Percentiles rank a stretch among this genome's conserved stretches.
These are phyloP conservation scores for Cyanistes caeruleus DNA, from an alignment of 2,113 vertebrate species.

Conservation along the genomic window DNA sequence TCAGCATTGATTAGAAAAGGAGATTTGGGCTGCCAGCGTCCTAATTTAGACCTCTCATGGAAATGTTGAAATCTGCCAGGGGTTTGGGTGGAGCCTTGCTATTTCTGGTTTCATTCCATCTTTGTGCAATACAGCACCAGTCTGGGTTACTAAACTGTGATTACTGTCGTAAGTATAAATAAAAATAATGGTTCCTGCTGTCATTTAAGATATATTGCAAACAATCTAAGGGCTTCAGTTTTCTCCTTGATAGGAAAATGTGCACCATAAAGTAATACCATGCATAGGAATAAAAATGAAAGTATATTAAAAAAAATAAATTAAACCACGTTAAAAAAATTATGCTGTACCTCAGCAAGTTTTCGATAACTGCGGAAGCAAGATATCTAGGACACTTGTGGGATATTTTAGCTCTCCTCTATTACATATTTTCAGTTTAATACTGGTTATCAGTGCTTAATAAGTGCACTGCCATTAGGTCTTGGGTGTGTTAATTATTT, in stretches of 20 bases:
- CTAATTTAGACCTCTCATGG: not conserved
- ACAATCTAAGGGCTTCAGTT: not conserved
- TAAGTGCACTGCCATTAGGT: not conserved
- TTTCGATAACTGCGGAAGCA: fast-evolving
- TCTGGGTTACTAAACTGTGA: not conserved
- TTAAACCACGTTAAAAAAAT: not conserved
- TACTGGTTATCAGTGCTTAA: not conserved
- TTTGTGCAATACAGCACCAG: not conserved
- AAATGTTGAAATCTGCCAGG: not conserved
- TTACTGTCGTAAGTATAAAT: not conserved
- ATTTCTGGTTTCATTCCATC: not conserved
- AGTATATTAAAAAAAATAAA: not conserved
- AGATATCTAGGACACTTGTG: not conserved
- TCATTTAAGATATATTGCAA: not conserved
- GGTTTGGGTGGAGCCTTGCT: not conserved
- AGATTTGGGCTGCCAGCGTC: not conserved
- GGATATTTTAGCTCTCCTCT: not conserved
- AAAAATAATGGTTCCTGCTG: not conserved
- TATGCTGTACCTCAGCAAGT: not conserved
- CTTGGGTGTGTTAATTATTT: not conserved
- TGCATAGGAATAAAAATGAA: not conserved
- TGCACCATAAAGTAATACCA: not conserved
- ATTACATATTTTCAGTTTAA: not conserved
- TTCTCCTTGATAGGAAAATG: not conserved
- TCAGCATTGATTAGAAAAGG: slow-evolving; percentile 1